These are phyloP conservation scores for Corythaixoides concolor DNA, from an alignment of 2,113 vertebrate species.

Conservation along the genomic window DNA sequence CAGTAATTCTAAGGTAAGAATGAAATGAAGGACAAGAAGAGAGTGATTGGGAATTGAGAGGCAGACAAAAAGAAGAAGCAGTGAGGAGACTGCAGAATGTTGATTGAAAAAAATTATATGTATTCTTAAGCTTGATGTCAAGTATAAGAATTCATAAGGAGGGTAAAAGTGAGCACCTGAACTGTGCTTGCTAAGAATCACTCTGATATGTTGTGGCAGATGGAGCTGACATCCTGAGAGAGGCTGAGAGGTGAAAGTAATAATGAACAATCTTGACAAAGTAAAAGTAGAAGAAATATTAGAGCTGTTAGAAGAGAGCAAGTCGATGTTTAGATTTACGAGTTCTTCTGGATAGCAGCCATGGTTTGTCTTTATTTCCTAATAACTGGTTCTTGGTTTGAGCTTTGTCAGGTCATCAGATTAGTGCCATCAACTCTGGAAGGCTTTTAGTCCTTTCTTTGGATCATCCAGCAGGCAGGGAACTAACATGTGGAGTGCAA, in stretches of 20 bases:
- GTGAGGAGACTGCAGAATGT: background rate
- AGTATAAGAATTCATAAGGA: conserved; percentile 31
- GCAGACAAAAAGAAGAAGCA: background rate
- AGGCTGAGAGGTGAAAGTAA: background rate
- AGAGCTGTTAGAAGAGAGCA: background rate
- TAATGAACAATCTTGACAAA: conserved; percentile 14
- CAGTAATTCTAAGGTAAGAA: conserved; percentile 30
- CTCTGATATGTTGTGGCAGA: background rate
- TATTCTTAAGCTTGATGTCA: conserved; percentile 26
- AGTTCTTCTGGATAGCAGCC: conserved; percentile 38
- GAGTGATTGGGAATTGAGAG: conserved; percentile 11
- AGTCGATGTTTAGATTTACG: conserved; percentile 38
- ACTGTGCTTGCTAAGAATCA: background rate
- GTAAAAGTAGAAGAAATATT: background rate
- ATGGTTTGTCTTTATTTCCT: conserved; percentile 34
- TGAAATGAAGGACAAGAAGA: background rate
- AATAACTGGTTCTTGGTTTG: conserved; percentile 18
- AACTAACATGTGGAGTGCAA: background rate
- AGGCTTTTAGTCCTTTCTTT: background rate
- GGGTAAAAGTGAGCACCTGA: conserved; percentile 35
- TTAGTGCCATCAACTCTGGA: background rate
- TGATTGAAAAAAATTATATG: background rate
- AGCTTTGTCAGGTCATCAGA: background rate
- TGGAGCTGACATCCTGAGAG: conserved; percentile 26
- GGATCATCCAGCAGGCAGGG: background rate